phyloP scores from a whole-genome alignment of 2,113 vertebrate species.

The Tragelaphus buxtoni region DNA sequence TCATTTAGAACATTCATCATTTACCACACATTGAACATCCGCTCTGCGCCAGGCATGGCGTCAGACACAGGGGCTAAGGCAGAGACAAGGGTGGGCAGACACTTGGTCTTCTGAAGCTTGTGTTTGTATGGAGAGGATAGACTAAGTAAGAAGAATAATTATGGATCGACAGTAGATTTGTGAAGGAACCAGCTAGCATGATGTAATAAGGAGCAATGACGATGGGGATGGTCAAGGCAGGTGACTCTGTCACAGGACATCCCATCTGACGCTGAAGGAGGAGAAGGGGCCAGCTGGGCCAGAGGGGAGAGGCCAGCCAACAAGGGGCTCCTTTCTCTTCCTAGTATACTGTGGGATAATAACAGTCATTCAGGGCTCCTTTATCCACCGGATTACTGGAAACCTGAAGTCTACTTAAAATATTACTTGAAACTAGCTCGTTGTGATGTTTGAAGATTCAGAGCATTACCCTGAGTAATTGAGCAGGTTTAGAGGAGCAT shows the following conservation, averaged over 20 bases:
- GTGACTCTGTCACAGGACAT: background rate
- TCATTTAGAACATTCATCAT: background rate
- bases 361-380: background rate
- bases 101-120: background rate
- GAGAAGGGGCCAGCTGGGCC: background rate
- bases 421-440: background rate
- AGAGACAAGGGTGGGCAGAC: background rate
- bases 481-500: background rate
- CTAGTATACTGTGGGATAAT: background rate
- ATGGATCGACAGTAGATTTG: accelerated
- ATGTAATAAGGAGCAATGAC: background rate
- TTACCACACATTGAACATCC: background rate
- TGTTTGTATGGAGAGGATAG: background rate
- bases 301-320: background rate
- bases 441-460: background rate
- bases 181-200: background rate
- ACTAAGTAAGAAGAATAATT: background rate
- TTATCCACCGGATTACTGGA: background rate
- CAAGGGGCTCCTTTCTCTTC: background rate
- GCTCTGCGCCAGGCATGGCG: background rate
- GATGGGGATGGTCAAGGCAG: background rate
- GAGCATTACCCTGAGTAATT: background rate
- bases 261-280: background rate
- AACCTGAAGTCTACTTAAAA: background rate
- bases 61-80: too few species aligned